Evolutionary conservation across 2,888 invertebrate species (phyloP).

Genomic region (Hypena proboscidalis): DNA sequence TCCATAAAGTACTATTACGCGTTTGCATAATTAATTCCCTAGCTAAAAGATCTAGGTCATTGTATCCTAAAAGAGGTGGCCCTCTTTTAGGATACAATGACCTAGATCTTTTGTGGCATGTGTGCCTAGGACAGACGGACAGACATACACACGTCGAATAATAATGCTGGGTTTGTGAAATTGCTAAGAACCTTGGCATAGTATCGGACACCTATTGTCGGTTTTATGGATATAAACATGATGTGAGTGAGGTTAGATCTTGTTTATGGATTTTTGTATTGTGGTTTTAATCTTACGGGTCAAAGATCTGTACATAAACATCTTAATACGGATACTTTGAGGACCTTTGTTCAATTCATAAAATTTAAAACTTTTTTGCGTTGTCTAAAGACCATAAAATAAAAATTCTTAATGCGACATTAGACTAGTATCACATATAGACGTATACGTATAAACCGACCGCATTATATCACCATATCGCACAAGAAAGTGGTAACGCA

Average conservation of each 20-base stretch:
- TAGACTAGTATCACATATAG: background rate
- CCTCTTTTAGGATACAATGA: constrained; percentile 23
- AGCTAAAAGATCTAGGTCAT: too few species aligned
- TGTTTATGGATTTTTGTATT: constrained; percentile 5
- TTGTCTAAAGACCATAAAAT: too few species aligned
- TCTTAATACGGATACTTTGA: too few species aligned
- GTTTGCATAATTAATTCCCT: too few species aligned
- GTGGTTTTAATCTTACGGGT: constrained; percentile 13
- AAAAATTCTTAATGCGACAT: too few species aligned
- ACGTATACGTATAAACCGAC: background rate
- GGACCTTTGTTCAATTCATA: too few species aligned
- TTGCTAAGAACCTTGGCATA: constrained; percentile 70
- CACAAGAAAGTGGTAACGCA: constrained; percentile 1
- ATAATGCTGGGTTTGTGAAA: constrained; percentile 73
- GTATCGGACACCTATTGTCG: constrained; percentile 48
- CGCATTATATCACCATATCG: constrained; percentile 2
- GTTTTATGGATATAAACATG: constrained; percentile 38
- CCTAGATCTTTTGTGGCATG: constrained; percentile 60
- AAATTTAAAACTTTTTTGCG: too few species aligned
- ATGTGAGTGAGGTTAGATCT: constrained; percentile 20
- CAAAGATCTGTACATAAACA: too few species aligned
- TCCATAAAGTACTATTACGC: too few species aligned
- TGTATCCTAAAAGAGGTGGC: too few species aligned
- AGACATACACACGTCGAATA: constrained; percentile 61
- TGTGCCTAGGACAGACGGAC: constrained; percentile 45